These are phyloP conservation scores for Pseudomyrmex concolor DNA, from an alignment of 1,140 invertebrate species.

Conservation along the genomic window DNA sequence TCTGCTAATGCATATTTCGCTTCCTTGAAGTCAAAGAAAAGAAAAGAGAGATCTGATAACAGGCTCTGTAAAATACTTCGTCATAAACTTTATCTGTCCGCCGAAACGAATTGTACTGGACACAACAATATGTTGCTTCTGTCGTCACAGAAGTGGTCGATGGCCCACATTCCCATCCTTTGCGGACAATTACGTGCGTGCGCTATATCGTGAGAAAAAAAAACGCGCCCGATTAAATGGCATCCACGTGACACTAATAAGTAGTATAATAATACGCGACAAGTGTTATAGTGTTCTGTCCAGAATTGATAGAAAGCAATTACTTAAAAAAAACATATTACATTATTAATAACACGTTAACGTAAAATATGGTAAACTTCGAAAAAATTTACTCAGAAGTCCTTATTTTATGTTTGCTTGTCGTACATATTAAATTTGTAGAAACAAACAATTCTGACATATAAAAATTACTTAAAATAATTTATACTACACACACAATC, in stretches of 20 bases:
- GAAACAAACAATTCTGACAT: too few relatives aligned
- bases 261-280: neutral
- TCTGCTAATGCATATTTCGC: neutral
- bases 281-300: too few relatives aligned
- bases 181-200: neutral
- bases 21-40: neutral
- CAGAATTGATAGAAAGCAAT: neutral
- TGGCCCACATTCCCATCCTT: conserved; percentile 57
- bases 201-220: neutral
- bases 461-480: too few relatives aligned
- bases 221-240: neutral
- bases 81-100: conserved; percentile 18
- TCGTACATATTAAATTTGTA: too few relatives aligned
- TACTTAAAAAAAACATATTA: too few relatives aligned
- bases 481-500: too few relatives aligned
- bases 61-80: conserved; percentile 8
- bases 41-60: conserved; percentile 5
- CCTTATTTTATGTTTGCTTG: too few relatives aligned
- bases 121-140: conserved; percentile 24
- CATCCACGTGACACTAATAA: neutral
- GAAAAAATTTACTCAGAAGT: too few relatives aligned
- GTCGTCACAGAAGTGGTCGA: conserved; percentile 22
- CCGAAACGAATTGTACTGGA: conserved; percentile 7
- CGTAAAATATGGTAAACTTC: too few relatives aligned
- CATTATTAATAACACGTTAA: too few relatives aligned